These are phyloP conservation scores for Tursiops truncatus DNA, from an alignment of 2,113 vertebrate genomes.

Conservation along the genomic window DNA sequence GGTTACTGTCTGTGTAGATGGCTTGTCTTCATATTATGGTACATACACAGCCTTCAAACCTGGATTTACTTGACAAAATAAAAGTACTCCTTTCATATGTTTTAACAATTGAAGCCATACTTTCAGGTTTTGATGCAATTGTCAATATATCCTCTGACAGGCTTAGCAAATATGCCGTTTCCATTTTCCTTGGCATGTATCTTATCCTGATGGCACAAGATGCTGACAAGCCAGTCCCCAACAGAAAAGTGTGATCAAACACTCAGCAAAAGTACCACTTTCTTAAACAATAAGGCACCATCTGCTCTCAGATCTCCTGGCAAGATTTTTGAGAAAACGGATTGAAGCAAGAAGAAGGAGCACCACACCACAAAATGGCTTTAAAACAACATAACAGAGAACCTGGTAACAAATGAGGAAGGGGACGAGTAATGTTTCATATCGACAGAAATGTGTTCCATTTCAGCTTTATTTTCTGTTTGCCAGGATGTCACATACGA, in stretches of 20 bases:
- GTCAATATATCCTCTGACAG: conserved; percentile 25
- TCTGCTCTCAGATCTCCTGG: conserved; percentile 34
- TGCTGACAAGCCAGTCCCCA: conserved; percentile 4
- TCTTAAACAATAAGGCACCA: conserved; percentile 48
- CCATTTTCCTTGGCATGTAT: conserved; percentile 38
- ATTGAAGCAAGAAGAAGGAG: conserved; percentile 4
- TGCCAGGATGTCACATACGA: neutral
- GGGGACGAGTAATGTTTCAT: neutral
- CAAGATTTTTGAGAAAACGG: conserved; percentile 13
- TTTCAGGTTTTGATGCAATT: conserved; percentile 18
- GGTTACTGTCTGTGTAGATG: neutral
- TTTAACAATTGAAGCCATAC: neutral
- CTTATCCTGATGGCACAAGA: conserved; percentile 48
- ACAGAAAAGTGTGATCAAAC: conserved; percentile 55
- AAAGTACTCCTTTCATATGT: neutral
- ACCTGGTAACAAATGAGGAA: neutral
- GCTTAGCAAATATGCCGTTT: conserved; percentile 26
- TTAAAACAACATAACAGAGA: neutral
- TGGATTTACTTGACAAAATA: conserved; percentile 17
- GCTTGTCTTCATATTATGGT: neutral
- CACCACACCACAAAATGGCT: neutral
- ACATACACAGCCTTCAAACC: neutral
- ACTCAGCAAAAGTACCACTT: conserved; percentile 39
- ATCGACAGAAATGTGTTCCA: neutral
- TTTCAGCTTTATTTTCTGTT: neutral